phyloP scores from a whole-genome alignment of 2,888 invertebrate species.

The Brachyopa scutellaris region DNA sequence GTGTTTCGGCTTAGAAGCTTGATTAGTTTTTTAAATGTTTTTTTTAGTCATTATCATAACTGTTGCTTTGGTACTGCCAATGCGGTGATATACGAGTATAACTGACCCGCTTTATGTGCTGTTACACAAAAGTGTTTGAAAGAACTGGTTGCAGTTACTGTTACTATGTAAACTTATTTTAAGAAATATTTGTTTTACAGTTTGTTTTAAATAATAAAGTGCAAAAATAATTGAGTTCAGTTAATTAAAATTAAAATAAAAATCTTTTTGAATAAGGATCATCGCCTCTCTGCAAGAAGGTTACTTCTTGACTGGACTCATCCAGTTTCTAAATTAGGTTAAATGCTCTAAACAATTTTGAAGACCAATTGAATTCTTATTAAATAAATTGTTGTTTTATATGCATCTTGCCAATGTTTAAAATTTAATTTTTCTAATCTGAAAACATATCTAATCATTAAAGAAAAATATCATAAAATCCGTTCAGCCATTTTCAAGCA shows the following conservation, averaged over 20 bases:
- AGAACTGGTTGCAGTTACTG: constrained; percentile 23
- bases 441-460: no score
- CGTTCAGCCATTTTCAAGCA: no score
- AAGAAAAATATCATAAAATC: no score
- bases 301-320: no score
- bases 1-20: constrained; percentile 4
- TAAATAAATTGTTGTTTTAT: no score
- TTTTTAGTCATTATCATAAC: neutral
- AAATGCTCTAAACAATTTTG: no score
- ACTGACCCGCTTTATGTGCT: constrained; percentile 36
- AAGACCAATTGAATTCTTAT: no score
- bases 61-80: constrained; percentile 25
- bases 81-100: constrained; percentile 13
- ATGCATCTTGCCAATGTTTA: no score
- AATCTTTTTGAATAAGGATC: constrained; percentile 9
- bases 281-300: constrained; percentile 1
- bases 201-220: neutral
- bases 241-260: neutral
- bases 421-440: no score
- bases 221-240: constrained; percentile 12
- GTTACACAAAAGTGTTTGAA: constrained; percentile 23
- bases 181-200: constrained; percentile 17
- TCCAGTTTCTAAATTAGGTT: no score
- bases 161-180: constrained; percentile 44
- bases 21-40: constrained; percentile 2